phyloP scores from a whole-genome alignment of 35 echinoderm and acorn worm genomes.

The Ptychodera flava region DNA sequence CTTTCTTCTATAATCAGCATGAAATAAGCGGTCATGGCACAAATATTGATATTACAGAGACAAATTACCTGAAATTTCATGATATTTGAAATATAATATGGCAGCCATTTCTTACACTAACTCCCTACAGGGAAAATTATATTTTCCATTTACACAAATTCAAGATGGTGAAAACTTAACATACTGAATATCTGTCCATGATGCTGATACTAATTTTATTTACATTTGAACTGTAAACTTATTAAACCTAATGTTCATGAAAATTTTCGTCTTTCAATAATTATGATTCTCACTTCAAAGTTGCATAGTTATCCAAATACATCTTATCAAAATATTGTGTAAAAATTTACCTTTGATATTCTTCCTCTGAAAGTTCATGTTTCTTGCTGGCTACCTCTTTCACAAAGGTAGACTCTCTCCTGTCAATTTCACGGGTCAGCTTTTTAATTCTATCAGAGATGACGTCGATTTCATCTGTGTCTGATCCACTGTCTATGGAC shows the following conservation, averaged over 20 bases:
- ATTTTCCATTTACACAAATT: neutral
- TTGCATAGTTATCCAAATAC: too few relatives aligned
- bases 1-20: neutral
- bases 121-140: neutral
- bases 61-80: too few relatives aligned
- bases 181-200: neutral
- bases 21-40: neutral
- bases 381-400: conserved; percentile 8
- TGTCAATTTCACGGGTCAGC: conserved; percentile 20
- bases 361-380: neutral
- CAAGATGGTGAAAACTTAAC: too few relatives aligned
- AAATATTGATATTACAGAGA: too few relatives aligned
- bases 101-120: neutral
- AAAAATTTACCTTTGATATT: conserved; percentile 4
- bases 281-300: too few relatives aligned
- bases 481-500: neutral
- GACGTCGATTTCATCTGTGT: neutral
- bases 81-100: too few relatives aligned
- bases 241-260: neutral
- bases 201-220: neutral
- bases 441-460: conserved; percentile 2
- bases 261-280: neutral
- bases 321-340: too few relatives aligned
- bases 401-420: conserved; percentile 11
- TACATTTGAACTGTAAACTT: neutral